Evolutionary conservation across 1,140 invertebrate genomes (phyloP).

Genomic region (Aphaenogaster ashmeadi): DNA sequence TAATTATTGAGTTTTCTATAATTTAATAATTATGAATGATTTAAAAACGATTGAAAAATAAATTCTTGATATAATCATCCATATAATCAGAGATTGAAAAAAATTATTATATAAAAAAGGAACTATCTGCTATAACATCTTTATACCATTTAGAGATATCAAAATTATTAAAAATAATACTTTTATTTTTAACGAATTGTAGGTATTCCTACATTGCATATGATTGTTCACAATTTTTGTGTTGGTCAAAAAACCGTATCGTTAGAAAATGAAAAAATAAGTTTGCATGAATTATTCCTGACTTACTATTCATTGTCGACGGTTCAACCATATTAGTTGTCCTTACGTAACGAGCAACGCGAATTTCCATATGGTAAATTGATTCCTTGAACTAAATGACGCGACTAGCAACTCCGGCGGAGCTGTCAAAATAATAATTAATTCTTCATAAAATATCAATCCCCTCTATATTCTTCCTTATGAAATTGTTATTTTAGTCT

Average conservation of each 20-base stretch:
- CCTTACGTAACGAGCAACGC: slow-evolving; percentile 58
- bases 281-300: slow-evolving; percentile 17
- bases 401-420: neutral
- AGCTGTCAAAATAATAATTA: slow-evolving; percentile 54
- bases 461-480: neutral
- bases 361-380: slow-evolving; percentile 71
- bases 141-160: neutral
- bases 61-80: neutral
- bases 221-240: neutral
- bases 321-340: slow-evolving; percentile 16
- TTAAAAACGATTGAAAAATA: neutral
- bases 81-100: neutral
- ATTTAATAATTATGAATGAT: neutral
- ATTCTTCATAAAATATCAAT: slow-evolving; percentile 22
- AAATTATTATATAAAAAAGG: neutral
- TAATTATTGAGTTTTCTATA: neutral
- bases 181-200: neutral
- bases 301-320: slow-evolving; percentile 10
- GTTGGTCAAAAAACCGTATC: neutral
- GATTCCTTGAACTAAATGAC: slow-evolving; percentile 62
- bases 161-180: neutral
- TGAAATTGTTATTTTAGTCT: slow-evolving; percentile 5
- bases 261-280: slow-evolving; percentile 21
- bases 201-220: neutral
- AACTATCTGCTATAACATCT: neutral